phyloP scores from a whole-genome alignment of 2,888 invertebrate species.

The Andrena dorsata region DNA sequence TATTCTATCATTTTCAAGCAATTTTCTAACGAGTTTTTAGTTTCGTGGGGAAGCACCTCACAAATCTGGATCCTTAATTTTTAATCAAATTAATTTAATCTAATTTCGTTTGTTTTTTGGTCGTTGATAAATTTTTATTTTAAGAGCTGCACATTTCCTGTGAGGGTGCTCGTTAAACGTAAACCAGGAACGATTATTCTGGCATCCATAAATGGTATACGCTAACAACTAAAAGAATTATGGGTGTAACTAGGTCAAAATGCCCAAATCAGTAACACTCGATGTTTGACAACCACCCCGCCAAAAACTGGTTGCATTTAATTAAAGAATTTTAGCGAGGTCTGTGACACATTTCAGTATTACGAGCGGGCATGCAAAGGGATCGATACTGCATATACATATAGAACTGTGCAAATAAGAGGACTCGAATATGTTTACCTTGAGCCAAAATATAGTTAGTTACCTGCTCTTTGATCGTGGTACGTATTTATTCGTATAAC shows the following conservation, averaged over 20 bases:
- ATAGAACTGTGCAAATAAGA: constrained; percentile 52
- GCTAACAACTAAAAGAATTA: constrained; percentile 59
- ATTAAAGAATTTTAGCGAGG: constrained; percentile 74
- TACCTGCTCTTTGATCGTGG: constrained; percentile 10
- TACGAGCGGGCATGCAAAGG: constrained; percentile 46
- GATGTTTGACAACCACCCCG: constrained; percentile 71
- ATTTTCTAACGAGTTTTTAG: too few species aligned
- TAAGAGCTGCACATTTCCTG: not conserved
- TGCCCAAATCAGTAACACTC: constrained; percentile 75
- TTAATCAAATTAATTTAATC: too few species aligned
- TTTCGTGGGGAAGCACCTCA: too few species aligned
- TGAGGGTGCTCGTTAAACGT: not conserved
- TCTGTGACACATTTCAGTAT: constrained; percentile 32
- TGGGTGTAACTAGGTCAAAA: constrained; percentile 74
- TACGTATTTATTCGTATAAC: constrained; percentile 34
- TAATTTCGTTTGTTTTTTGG: too few species aligned
- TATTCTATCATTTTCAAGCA: too few species aligned
- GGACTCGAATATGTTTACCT: constrained; percentile 44
- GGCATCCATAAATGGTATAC: constrained; percentile 67
- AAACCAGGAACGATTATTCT: not conserved
- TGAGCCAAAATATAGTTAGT: constrained; percentile 39
- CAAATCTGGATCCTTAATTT: too few species aligned
- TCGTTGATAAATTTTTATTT: too few species aligned
- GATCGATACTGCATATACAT: constrained; percentile 59
- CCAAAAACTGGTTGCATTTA: constrained; percentile 80